A percentile compares a stretch with the other conserved stretches of the same genome.
Evolutionary conservation across 2,797 vertebrate genomes (phyloP).

Genomic region (Onychomys arenicola): DNA sequence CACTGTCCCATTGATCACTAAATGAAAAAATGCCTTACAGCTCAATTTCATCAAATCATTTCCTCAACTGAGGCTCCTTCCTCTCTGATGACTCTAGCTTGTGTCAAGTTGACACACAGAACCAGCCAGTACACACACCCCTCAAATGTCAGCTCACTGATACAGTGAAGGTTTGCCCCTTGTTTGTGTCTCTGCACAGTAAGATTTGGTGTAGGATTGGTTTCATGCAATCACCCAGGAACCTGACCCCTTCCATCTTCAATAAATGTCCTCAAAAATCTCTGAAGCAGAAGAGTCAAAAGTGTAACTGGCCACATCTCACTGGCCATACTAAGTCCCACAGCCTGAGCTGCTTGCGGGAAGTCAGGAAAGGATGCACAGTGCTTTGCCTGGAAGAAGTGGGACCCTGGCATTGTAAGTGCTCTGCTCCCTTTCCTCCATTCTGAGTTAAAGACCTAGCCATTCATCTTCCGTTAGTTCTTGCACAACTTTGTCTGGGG

Average conservation of each 20-base stretch:
- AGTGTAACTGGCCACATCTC: background rate
- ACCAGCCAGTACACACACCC: background rate
- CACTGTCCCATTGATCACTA: too few relatives aligned
- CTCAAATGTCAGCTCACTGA: background rate
- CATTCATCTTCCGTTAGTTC: background rate
- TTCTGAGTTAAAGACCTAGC: background rate
- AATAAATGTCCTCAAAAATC: background rate
- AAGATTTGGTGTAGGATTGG: background rate
- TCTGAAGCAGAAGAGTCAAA: background rate
- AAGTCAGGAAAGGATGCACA: background rate
- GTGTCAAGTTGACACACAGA: too few relatives aligned
- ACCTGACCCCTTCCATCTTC: background rate
- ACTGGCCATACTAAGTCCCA: background rate
- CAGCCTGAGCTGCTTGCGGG: background rate
- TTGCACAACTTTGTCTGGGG: background rate
- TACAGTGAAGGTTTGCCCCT: background rate
- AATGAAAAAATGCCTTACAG: too few relatives aligned
- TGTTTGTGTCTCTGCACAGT: background rate
- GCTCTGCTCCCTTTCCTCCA: background rate
- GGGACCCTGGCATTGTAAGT: too few relatives aligned
- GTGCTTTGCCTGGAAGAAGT: background rate
- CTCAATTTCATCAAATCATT: too few relatives aligned
- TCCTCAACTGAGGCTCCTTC: too few relatives aligned
- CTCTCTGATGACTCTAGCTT: too few relatives aligned
- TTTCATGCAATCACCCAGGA: background rate